Evolutionary conservation across 2,113 vertebrate genomes (phyloP).

Genomic region (Peucedramus taeniatus): DNA sequence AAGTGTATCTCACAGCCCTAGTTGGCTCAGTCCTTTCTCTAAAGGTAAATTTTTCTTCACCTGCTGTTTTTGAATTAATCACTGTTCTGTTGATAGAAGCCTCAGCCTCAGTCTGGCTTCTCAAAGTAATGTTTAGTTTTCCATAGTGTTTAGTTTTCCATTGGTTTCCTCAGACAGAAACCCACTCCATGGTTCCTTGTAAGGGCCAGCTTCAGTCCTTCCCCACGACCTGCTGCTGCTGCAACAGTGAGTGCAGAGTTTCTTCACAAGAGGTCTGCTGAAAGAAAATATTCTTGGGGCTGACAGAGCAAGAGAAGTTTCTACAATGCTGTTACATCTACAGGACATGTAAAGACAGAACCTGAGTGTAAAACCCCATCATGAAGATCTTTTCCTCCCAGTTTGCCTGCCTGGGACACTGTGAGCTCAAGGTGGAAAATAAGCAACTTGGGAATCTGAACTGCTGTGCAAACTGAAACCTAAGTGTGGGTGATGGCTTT

Average conservation of each 20-base stretch:
- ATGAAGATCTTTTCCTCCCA: neutral
- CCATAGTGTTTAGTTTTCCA: neutral
- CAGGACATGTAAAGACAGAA: neutral
- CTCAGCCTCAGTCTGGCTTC: neutral
- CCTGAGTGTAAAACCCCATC: neutral
- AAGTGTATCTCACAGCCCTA: neutral
- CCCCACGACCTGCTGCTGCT: neutral
- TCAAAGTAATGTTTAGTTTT: neutral
- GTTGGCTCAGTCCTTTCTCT: neutral
- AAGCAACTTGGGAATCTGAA: neutral
- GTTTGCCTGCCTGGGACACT: fast-evolving
- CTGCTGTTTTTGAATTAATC: neutral
- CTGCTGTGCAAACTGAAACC: neutral
- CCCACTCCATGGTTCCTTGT: neutral
- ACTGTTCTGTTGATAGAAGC: neutral
- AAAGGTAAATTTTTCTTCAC: neutral
- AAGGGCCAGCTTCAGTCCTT: neutral
- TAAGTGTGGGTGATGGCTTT: neutral
- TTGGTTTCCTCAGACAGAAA: neutral
- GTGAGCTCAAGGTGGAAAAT: neutral
- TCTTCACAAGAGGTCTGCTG: neutral
- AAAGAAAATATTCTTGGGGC: neutral
- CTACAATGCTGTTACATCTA: fast-evolving
- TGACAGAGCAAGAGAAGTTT: neutral
- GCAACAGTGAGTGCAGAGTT: neutral